Evolutionary conservation across 2,888 invertebrate genomes (phyloP).

Genomic region (Scotopteryx bipunctaria): DNA sequence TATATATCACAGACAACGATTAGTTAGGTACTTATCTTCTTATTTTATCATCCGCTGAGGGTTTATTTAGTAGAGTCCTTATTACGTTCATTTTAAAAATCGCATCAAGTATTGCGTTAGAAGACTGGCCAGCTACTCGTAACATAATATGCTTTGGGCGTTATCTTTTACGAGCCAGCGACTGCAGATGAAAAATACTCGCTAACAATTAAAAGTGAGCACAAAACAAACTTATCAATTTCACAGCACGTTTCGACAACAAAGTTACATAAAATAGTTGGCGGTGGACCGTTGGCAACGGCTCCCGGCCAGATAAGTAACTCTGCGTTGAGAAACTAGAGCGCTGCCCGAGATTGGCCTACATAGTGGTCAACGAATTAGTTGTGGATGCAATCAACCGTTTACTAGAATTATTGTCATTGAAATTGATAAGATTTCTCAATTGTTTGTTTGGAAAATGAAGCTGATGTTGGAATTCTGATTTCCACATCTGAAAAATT

Average conservation of each 20-base stretch:
- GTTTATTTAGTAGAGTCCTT: not conserved
- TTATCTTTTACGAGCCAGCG: conserved; percentile 31
- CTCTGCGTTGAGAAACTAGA: conserved; percentile 78
- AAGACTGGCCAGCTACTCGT: too few species aligned
- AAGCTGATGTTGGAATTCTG: not conserved
- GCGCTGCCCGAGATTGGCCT: conserved; percentile 74
- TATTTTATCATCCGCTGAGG: too few species aligned
- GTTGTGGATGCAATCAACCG: conserved; percentile 73
- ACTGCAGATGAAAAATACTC: conserved; percentile 34
- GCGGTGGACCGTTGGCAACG: conserved; percentile 71
- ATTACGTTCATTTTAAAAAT: not conserved
- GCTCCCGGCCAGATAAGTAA: conserved; percentile 74
- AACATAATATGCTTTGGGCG: conserved; percentile 17
- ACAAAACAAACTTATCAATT: conserved; percentile 66
- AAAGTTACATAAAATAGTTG: conserved; percentile 77
- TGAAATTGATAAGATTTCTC: conserved; percentile 70
- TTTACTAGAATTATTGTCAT: conserved; percentile 69
- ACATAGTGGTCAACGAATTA: conserved; percentile 72
- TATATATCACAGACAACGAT: too few species aligned
- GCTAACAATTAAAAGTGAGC: conserved; percentile 40
- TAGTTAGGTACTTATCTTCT: not conserved
- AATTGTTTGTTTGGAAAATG: conserved; percentile 46
- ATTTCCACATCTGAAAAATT: conserved; percentile 3
- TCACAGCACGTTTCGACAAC: conserved; percentile 77
- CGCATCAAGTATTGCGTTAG: not conserved